Evolutionary conservation across 2,888 invertebrate genomes (phyloP).

Genomic region (Drosophila borealis): DNA sequence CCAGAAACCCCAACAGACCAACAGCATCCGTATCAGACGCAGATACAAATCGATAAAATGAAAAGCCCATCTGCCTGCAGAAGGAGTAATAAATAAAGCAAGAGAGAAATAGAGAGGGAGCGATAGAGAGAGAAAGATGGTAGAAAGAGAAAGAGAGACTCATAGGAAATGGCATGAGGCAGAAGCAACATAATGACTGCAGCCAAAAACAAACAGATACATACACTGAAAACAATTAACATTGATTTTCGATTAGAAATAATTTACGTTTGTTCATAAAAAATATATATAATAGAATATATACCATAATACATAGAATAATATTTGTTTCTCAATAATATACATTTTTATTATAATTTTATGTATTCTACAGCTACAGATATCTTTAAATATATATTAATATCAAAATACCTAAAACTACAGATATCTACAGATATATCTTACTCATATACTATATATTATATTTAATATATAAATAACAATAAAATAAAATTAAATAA

Average conservation of each 20-base stretch:
- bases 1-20: conserved; percentile 24
- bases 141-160: not conserved
- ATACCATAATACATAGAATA: no score
- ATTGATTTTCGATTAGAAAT: no score
- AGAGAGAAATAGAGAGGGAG: conserved; percentile 3
- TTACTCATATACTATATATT: no score
- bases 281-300: not conserved
- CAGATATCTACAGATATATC: no score
- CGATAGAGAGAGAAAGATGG: not conserved
- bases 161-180: not conserved
- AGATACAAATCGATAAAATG: conserved; percentile 72
- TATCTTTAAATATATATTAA: no score
- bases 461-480: no score
- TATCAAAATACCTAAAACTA: no score
- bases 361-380: no score
- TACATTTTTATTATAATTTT: no score
- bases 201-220: conserved; percentile 39
- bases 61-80: conserved; percentile 43
- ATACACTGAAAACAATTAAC: conserved; percentile 3
- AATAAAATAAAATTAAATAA: no score
- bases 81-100: conserved; percentile 9
- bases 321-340: no score
- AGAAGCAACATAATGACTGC: conserved; percentile 34
- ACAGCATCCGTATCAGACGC: conserved; percentile 39
- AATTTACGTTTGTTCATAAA: no score